Evolutionary conservation across 2,797 vertebrate genomes (phyloP).

Genomic region (Premnoplex brunnescens): DNA sequence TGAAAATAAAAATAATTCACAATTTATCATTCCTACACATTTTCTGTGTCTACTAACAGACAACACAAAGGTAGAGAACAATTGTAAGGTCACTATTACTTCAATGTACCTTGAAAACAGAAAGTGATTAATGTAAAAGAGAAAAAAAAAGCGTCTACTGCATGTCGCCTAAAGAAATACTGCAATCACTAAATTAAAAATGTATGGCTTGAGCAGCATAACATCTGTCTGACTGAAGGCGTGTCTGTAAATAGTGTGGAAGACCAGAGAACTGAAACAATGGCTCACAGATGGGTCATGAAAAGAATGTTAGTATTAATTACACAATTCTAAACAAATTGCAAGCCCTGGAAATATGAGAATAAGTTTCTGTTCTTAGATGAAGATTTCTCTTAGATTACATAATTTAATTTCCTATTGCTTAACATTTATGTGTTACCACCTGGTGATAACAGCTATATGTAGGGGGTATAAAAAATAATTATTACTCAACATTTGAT

Average conservation of each 20-base stretch:
- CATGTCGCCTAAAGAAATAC: not conserved
- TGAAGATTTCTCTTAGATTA: not conserved
- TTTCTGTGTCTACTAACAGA: not conserved
- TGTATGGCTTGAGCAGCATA: not conserved
- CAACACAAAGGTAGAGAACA: not conserved
- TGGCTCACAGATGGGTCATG: not conserved
- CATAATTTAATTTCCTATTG: not conserved
- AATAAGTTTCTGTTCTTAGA: not conserved
- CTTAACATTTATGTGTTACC: not conserved
- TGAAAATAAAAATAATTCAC: not conserved
- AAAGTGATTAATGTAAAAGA: not conserved
- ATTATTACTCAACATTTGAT: not conserved
- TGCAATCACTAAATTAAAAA: conserved; percentile 44
- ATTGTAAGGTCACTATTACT: not conserved
- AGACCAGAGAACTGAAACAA: not conserved
- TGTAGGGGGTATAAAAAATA: not conserved
- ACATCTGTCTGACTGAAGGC: conserved; percentile 24
- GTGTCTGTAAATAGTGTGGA: not conserved
- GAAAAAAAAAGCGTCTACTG: not conserved
- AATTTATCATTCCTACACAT: not conserved
- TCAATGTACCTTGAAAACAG: not conserved
- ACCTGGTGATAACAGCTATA: not conserved
- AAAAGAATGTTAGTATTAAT: conserved; percentile 19
- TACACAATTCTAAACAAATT: not conserved
- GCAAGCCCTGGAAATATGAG: not conserved